A percentile compares a stretch with the other conserved stretches of the same genome.
Evolutionary conservation across 2,797 vertebrate species (phyloP).

Genomic region (Triplophysa yarkandensis): DNA sequence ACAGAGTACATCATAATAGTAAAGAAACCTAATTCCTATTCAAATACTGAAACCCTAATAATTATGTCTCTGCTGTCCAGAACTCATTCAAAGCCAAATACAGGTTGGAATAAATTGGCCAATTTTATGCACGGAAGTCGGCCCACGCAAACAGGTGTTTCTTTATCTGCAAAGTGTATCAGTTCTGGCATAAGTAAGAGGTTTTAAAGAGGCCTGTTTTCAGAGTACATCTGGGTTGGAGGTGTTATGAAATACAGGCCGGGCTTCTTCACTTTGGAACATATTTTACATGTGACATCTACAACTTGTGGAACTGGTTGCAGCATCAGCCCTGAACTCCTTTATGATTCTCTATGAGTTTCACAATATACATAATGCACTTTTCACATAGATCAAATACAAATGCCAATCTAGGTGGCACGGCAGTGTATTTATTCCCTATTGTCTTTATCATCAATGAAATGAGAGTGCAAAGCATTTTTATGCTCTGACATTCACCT

Average conservation of each 20-base stretch:
- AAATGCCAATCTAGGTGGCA: not conserved
- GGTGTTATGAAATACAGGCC: slow-evolving; percentile 1
- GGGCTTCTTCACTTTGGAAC: not conserved
- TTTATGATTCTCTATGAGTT: not conserved
- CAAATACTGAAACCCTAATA: slow-evolving; percentile 22
- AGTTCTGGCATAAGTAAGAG: slow-evolving; percentile 26
- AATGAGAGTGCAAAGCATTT: not conserved
- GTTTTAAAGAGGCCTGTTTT: not conserved
- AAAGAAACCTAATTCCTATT: slow-evolving; percentile 27
- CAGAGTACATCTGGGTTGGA: not conserved
- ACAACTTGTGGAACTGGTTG: slow-evolving; percentile 4
- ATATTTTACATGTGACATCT: not conserved
- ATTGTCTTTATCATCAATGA: not conserved
- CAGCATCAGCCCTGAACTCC: not conserved
- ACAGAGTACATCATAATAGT: slow-evolving; percentile 13
- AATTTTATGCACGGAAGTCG: slow-evolving; percentile 12
- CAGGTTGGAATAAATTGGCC: slow-evolving; percentile 29
- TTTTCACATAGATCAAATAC: not conserved
- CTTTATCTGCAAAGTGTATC: slow-evolving; percentile 19
- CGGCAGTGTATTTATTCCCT: not conserved
- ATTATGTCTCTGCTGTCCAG: slow-evolving; percentile 23
- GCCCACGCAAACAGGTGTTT: slow-evolving; percentile 42
- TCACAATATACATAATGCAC: not conserved
- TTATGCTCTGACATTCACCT: not conserved
- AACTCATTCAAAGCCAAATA: slow-evolving; percentile 15